These are phyloP conservation scores for Ibidorhyncha struthersii DNA, from an alignment of 2,113 vertebrate species.

Conservation along the genomic window DNA sequence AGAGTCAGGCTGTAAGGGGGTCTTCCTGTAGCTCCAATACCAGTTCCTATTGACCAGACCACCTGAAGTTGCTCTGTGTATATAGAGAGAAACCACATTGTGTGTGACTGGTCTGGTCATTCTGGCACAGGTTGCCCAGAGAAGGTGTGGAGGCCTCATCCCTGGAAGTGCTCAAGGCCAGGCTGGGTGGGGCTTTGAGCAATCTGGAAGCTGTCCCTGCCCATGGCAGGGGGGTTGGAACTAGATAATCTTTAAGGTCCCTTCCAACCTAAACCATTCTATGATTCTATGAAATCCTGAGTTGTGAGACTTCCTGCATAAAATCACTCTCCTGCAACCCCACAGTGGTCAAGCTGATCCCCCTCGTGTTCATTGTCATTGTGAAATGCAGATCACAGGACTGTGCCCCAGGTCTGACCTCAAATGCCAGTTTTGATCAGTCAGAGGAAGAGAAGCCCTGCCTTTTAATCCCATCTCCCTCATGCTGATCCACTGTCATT, in stretches of 20 bases:
- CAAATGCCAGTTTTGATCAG: neutral
- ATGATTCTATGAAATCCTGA: neutral
- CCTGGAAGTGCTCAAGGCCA: neutral
- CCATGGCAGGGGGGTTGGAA: neutral
- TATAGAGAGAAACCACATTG: neutral
- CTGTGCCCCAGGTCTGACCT: neutral
- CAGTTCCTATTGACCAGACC: neutral
- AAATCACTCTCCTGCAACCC: neutral
- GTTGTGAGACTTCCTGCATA: neutral
- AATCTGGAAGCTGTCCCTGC: neutral
- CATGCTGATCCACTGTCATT: neutral
- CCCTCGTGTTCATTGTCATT: rapidly evolving
- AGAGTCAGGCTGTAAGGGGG: neutral
- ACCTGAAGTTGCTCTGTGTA: neutral
- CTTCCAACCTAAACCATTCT: neutral
- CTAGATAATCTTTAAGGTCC: neutral
- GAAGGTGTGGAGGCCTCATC: neutral
- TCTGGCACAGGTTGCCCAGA: neutral
- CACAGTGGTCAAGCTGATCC: neutral
- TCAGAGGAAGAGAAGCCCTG: neutral
- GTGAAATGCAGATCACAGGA: neutral
- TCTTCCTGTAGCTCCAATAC: neutral
- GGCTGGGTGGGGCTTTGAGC: neutral
- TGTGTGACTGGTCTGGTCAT: neutral
- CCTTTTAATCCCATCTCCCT: neutral